Evolutionary conservation across 2,888 invertebrate species (phyloP).

Genomic region (Phymatocera aterrima): DNA sequence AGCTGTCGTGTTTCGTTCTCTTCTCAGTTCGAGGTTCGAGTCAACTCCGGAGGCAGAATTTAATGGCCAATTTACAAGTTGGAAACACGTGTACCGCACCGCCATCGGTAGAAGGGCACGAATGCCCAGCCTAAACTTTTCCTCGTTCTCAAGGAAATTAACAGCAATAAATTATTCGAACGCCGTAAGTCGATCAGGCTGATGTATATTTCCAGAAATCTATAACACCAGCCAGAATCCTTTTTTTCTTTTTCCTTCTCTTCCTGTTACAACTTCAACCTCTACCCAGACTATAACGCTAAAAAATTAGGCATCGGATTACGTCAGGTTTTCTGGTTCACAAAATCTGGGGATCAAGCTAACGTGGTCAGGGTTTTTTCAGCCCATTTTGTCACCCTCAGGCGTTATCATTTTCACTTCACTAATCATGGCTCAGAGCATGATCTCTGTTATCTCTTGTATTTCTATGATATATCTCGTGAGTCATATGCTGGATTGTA

Average conservation of each 20-base stretch:
- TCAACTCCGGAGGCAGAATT: conserved; percentile 20
- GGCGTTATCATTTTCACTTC: conserved; percentile 26
- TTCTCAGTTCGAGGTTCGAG: conserved; percentile 13
- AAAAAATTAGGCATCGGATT: background rate
- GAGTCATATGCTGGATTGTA: background rate
- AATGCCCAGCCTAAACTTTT: conserved; percentile 29
- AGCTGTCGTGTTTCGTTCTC: conserved; percentile 25
- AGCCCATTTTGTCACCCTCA: background rate
- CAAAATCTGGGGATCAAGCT: conserved; percentile 22
- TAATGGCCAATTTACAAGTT: conserved; percentile 43
- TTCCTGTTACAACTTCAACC: background rate
- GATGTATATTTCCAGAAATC: background rate
- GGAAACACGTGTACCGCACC: conserved; percentile 23
- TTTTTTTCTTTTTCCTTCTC: background rate
- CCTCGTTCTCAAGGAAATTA: background rate
- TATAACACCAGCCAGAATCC: background rate
- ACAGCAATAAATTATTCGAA: conserved; percentile 10
- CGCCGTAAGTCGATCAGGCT: conserved; percentile 1
- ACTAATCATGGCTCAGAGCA: conserved; percentile 15
- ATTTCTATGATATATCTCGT: background rate
- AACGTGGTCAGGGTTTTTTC: background rate
- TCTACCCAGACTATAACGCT: background rate
- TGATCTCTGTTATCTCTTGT: conserved; percentile 14
- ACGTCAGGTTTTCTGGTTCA: background rate
- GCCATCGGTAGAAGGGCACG: no score